Evolutionary conservation across 2,797 vertebrate genomes (phyloP).

Genomic region (Rhabdomys pumilio): DNA sequence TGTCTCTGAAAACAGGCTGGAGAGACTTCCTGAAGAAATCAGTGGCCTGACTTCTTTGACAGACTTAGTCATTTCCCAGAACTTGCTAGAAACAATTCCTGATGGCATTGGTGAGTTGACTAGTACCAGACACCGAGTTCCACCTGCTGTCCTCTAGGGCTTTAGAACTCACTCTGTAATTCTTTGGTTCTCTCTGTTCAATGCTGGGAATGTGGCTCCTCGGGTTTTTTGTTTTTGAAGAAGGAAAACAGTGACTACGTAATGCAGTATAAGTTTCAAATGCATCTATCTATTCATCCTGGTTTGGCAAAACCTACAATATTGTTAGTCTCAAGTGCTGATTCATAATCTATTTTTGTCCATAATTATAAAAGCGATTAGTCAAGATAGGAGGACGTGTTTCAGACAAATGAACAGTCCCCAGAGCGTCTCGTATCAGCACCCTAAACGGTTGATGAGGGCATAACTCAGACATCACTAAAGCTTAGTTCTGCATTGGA

Average conservation of each 20-base stretch:
- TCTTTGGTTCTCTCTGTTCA: not conserved
- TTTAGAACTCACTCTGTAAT: not conserved
- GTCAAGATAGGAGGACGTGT: not conserved
- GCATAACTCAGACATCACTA: not conserved
- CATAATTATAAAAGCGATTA: not conserved
- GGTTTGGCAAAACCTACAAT: not conserved
- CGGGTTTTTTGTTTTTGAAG: conserved; percentile 3
- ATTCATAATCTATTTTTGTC: not conserved
- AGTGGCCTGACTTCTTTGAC: conserved; percentile 94
- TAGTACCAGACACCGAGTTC: not conserved
- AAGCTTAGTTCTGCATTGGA: not conserved
- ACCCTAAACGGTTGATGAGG: not conserved
- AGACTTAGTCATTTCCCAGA: conserved; percentile 98
- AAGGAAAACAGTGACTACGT: not conserved
- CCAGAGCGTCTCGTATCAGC: not conserved
- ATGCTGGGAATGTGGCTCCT: not conserved
- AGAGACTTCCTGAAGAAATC: conserved; percentile 96
- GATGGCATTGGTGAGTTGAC: conserved; percentile 94
- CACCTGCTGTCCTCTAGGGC: not conserved
- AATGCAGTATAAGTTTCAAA: conserved; percentile 2
- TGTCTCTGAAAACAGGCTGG: conserved; percentile 98
- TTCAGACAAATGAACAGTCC: not conserved
- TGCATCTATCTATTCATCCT: not conserved
- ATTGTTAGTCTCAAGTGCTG: not conserved
- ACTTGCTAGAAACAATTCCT: conserved; percentile 95